phyloP scores from a whole-genome alignment of 2,888 invertebrate species.

The Callosobruchus maculatus region DNA sequence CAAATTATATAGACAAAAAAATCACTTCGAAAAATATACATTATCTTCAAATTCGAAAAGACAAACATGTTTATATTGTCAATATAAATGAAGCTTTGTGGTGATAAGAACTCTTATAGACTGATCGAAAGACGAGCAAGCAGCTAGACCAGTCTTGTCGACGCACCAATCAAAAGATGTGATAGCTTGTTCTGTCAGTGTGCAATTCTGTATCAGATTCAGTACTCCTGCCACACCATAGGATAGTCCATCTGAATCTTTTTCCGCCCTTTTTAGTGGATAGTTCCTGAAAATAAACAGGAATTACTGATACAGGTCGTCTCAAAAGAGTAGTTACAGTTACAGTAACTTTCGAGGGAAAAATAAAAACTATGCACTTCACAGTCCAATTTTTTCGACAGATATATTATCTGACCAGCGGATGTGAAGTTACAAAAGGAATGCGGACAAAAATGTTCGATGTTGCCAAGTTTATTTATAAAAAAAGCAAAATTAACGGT shows the following conservation, averaged over 20 bases:
- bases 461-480: no score
- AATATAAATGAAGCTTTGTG: constrained; percentile 78
- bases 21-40: background rate
- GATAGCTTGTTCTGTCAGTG: constrained; percentile 83
- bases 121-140: constrained; percentile 91
- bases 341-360: no score
- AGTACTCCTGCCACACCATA: constrained; percentile 76
- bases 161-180: constrained; percentile 88
- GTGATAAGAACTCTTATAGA: constrained; percentile 79
- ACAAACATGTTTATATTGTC: constrained; percentile 24
- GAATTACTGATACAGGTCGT: no score
- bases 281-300: constrained; percentile 59
- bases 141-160: constrained; percentile 83
- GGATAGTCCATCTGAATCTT: constrained; percentile 67
- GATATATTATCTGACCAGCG: no score
- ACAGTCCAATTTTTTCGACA: no score
- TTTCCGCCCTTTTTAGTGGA: constrained; percentile 69
- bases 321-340: no score
- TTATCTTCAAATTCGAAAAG: background rate
- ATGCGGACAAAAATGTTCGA: no score
- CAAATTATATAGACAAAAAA: no score
- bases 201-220: constrained; percentile 72
- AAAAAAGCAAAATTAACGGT: no score
- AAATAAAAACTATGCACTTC: no score
- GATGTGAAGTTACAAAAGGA: no score